A percentile compares a stretch with the other conserved stretches of the same genome.
These are phyloP conservation scores for Dusona sp. DNA, from an alignment of 2,888 invertebrate genomes.

Conservation along the genomic window DNA sequence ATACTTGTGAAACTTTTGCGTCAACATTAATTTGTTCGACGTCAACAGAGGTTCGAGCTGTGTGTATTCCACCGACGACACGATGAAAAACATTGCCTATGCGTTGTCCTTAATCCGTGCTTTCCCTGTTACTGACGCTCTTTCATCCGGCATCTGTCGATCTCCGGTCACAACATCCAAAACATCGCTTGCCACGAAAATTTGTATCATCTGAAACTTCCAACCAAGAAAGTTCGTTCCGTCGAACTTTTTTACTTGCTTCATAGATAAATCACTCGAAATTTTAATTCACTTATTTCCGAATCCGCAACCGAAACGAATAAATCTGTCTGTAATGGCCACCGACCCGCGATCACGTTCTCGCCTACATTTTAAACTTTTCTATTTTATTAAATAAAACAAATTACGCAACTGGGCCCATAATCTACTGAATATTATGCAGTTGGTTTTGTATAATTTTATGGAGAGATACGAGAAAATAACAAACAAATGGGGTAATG, in stretches of 20 bases:
- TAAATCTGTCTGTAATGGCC: neutral
- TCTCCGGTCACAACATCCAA: slow-evolving; percentile 32
- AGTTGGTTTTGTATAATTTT: too few species aligned
- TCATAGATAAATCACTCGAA: slow-evolving; percentile 21
- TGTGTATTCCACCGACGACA: slow-evolving; percentile 39
- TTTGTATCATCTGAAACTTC: slow-evolving; percentile 45
- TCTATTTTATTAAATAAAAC: neutral
- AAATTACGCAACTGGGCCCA: slow-evolving; percentile 23
- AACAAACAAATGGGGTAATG: too few species aligned
- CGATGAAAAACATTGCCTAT: slow-evolving; percentile 46
- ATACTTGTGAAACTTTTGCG: slow-evolving; percentile 51
- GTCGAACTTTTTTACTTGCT: slow-evolving; percentile 40
- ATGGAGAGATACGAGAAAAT: too few species aligned
- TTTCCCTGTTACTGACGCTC: slow-evolving; percentile 23
- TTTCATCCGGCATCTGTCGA: neutral
- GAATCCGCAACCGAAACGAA: neutral
- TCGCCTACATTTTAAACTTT: neutral
- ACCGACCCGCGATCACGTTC: neutral
- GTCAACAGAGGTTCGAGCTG: slow-evolving; percentile 59
- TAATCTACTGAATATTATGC: slow-evolving; percentile 1
- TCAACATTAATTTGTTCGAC: slow-evolving; percentile 56
- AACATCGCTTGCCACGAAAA: slow-evolving; percentile 35
- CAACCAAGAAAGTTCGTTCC: slow-evolving; percentile 44
- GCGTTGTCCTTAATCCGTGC: slow-evolving; percentile 35
- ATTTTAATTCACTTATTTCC: neutral